Evolutionary conservation across 2,113 vertebrate species (phyloP).

Genomic region (Phalacrocorax carbo): DNA sequence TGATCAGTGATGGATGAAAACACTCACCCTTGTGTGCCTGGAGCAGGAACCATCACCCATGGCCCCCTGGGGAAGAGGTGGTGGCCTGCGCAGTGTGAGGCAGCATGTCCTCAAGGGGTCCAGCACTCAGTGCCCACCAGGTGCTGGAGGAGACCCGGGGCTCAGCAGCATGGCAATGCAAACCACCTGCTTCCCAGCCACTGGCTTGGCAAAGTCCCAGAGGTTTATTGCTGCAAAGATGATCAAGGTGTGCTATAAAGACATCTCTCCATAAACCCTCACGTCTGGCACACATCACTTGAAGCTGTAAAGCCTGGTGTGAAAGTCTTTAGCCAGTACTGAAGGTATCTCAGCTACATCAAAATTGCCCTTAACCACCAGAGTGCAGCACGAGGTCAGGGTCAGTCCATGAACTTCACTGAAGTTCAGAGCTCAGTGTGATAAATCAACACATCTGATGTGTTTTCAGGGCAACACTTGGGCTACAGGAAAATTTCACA

Average conservation of each 20-base stretch:
- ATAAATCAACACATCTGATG: background rate
- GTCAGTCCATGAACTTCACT: background rate
- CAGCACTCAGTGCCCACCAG: rapidly evolving
- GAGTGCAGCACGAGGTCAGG: background rate
- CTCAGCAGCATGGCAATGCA: background rate
- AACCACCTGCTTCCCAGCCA: background rate
- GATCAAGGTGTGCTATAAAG: background rate
- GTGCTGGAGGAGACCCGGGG: rapidly evolving
- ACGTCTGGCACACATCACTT: background rate
- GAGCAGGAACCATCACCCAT: background rate
- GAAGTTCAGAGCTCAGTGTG: background rate
- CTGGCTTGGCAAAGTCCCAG: background rate
- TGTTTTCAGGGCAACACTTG: background rate
- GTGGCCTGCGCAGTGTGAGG: background rate
- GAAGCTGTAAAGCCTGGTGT: background rate
- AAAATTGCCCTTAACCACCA: background rate
- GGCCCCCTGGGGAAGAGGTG: background rate
- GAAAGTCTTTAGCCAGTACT: background rate
- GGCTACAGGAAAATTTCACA: background rate
- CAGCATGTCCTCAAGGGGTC: background rate
- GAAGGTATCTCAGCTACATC: background rate
- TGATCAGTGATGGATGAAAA: no score
- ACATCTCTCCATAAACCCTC: background rate
- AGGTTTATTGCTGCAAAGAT: background rate
- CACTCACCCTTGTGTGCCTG: rapidly evolving